These are phyloP conservation scores for Elymnias hypermnestra DNA, from an alignment of 1,140 invertebrate genomes.

Conservation along the genomic window DNA sequence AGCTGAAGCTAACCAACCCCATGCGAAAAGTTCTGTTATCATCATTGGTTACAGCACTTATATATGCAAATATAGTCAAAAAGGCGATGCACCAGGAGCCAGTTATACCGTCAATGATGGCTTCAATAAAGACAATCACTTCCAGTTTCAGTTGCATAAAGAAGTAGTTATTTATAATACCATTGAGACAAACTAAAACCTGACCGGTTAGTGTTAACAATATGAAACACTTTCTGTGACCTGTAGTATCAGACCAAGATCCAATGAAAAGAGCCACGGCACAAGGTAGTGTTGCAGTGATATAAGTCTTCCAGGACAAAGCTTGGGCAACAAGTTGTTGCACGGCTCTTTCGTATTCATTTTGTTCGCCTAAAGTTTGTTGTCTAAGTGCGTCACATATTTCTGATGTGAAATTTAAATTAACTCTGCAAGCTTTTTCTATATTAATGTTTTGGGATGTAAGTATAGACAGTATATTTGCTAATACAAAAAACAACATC, in stretches of 20 bases:
- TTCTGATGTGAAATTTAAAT: constrained; percentile 52
- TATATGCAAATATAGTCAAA: constrained; percentile 74
- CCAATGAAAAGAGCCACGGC: constrained; percentile 79
- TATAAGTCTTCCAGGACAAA: constrained; percentile 42
- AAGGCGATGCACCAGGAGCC: constrained; percentile 74
- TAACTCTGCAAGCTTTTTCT: constrained; percentile 61
- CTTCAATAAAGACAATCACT: constrained; percentile 25
- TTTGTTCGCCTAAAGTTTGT: constrained; percentile 39
- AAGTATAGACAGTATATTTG: constrained; percentile 33
- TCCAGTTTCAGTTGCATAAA: constrained; percentile 54
- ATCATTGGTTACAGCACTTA: constrained; percentile 73
- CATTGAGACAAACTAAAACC: constrained; percentile 51
- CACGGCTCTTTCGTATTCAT: constrained; percentile 47
- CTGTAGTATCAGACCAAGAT: constrained; percentile 75
- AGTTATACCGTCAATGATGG: constrained; percentile 48
- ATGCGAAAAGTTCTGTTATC: constrained; percentile 75
- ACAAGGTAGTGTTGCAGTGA: constrained; percentile 70
- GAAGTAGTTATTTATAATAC: constrained; percentile 72
- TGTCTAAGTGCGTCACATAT: constrained; percentile 48
- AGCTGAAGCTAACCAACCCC: constrained; percentile 75
- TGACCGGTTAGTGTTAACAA: constrained; percentile 54
- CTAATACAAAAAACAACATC: constrained; percentile 39
- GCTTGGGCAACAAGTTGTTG: constrained; percentile 43
- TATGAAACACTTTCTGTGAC: constrained; percentile 75
- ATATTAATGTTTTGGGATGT: constrained; percentile 54